Evolutionary conservation across 1,140 invertebrate genomes (phyloP).

Genomic region (Pseudobourletiella spinata): DNA sequence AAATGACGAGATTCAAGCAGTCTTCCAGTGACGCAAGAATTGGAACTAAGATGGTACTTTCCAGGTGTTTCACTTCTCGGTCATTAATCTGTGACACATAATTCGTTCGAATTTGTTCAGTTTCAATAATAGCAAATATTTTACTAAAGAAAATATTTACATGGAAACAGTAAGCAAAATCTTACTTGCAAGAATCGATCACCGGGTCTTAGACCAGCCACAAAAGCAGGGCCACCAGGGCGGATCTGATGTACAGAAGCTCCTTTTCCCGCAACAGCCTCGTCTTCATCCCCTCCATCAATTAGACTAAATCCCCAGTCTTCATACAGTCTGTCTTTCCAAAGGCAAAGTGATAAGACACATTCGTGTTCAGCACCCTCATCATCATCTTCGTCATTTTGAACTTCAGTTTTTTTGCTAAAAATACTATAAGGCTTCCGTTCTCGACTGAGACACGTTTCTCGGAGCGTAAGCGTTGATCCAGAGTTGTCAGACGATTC

Average conservation of each 20-base stretch:
- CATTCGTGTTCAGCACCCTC: conserved; percentile 4
- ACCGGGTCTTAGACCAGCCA: conserved; percentile 23
- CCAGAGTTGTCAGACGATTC: conserved; percentile 16
- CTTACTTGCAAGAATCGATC: conserved; percentile 31
- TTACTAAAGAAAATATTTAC: no score
- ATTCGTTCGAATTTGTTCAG: neutral
- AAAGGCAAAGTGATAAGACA: conserved; percentile 26
- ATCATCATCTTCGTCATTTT: neutral
- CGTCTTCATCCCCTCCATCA: conserved; percentile 15
- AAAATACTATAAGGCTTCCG: neutral
- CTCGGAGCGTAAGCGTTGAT: conserved; percentile 14
- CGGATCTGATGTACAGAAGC: conserved; percentile 28
- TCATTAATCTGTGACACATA: conserved; percentile 32
- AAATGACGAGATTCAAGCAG: conserved; percentile 21
- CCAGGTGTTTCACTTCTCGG: conserved; percentile 25
- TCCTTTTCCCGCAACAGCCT: conserved; percentile 1
- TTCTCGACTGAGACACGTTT: conserved; percentile 1
- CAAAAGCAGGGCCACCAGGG: conserved; percentile 30
- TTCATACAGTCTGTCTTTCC: conserved; percentile 33
- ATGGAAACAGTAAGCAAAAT: no score
- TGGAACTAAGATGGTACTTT: conserved; percentile 34
- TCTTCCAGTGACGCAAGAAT: conserved; percentile 31
- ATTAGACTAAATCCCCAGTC: conserved; percentile 34
- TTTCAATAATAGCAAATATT: neutral
- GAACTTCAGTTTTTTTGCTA: no score